Evolutionary conservation across 1,140 invertebrate species (phyloP), one percentile per base, ranked within the genome.

Genomic region (Goniozus legneri): DNA sequence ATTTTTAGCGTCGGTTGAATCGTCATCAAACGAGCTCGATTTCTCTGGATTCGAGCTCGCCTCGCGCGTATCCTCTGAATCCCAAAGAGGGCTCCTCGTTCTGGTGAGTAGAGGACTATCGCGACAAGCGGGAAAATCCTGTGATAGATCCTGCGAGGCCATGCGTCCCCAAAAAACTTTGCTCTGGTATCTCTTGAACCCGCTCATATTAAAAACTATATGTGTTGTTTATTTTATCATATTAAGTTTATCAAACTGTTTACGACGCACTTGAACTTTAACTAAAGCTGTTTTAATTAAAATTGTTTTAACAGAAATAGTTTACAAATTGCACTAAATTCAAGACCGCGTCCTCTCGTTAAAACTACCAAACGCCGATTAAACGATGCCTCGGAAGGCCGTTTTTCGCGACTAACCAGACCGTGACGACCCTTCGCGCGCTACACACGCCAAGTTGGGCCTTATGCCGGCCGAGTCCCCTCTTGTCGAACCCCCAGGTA

Each of bases 81-180:
- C 19, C 18, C 18, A 14, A 8, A 22, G 31, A n/a, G 8, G 2
- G 19, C 27, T 35, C 16, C 32, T 24, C n/a, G n/a, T n/a, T n/a
- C n/a, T n/a, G n/a, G n/a, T 30, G 7, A 7, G 7, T n/a, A 7
- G 27, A 7, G 27, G 27, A 8, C 27, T 8, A 8, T n/a, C 6
- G 45, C 37, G n/a, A n/a, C n/a, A n/a, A n/a, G n/a, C n/a, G n/a
- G n/a, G n/a, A n/a, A n/a, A n/a, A 44, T 47, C 40, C 10, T 58
- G 12, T 0, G 37, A 43, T 6, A 60, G 12, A 46, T 75, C 71
- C 22, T 49, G 49, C 0, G 53, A 40, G 4, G 64, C 68, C 73
- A 76, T 76, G 37, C 67, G 65, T 0, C 51, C 48, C 71, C 71
- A 76, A 32, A 76, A 76, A 6, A 76, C 69, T 42, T 60, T 66